Percentiles rank a stretch among this genome's conserved stretches.
phyloP scores from a whole-genome alignment of 2,797 vertebrate genomes.

The Fratercula arctica region DNA sequence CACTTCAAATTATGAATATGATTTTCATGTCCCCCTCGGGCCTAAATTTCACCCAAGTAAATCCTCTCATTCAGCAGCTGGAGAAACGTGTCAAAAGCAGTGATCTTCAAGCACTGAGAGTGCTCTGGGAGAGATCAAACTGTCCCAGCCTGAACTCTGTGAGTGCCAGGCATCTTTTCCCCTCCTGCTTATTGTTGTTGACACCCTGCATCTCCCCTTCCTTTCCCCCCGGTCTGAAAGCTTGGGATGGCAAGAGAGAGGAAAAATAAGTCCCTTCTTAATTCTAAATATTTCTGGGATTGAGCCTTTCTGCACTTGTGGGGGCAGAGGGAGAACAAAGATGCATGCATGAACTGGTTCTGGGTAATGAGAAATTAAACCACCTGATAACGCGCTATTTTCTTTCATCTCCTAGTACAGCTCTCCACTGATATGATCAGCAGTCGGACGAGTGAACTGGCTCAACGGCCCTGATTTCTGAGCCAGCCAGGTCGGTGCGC shows the following conservation, averaged over 20 bases:
- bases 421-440: not conserved
- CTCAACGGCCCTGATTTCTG: not conserved
- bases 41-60: slow-evolving; percentile 80
- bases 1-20: slow-evolving; percentile 82
- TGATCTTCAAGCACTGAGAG: slow-evolving; percentile 66
- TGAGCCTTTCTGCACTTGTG: not conserved
- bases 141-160: slow-evolving; percentile 59
- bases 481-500: not conserved
- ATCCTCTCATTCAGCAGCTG: slow-evolving; percentile 77
- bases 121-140: slow-evolving; percentile 72
- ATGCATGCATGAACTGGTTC: not conserved
- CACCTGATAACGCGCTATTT: not conserved
- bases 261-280: not conserved
- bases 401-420: slow-evolving; percentile 30
- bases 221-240: not conserved
- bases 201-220: slow-evolving; percentile 10
- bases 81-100: slow-evolving; percentile 73
- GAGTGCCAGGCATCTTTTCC: slow-evolving; percentile 36
- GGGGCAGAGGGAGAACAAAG: slow-evolving; percentile 26
- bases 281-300: slow-evolving; percentile 16
- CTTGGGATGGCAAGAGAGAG: not conserved
- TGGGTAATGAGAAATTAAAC: slow-evolving; percentile 38
- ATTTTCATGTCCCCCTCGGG: slow-evolving; percentile 77
- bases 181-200: slow-evolving; percentile 51
- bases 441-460: not conserved